Evolutionary conservation across 2,113 vertebrate species (phyloP), one percentile per base, ranked within the genome.

Genomic region (Lonchura striata): DNA sequence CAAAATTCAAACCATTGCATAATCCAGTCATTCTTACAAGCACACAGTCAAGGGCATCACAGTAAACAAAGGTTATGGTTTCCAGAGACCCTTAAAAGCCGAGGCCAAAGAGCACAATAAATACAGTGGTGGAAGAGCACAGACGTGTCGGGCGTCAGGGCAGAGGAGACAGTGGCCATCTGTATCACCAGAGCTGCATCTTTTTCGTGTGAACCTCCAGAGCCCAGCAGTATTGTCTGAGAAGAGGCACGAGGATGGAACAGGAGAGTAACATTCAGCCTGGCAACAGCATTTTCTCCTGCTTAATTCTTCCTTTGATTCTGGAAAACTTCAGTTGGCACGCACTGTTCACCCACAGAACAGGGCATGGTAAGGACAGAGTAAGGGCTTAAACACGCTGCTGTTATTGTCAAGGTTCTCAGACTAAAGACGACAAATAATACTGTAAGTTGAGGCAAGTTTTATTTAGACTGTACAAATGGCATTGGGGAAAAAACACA

Each of bases 391-490:
- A 25, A 56, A 63, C 15, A 15, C 70, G 65, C 76, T 79, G 88
- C 39, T 93, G 39, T 11, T 47, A 41, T 1, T 1, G 1, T 21
- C 35, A 24, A 66, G 85, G 75, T 63, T 92, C 39, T 64, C 90
- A 88, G 93, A 84, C 80, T 91, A 88, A 95, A 96, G 27, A 88
- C 83, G 42, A 97, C 97, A 90, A 94, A 82, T 47, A 44, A 78
- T 97, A 97, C 98, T 97, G 98, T 97, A 96, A 97, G 98, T 98
- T 97, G 98, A 98, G 98, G 97, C 98, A 98, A 97, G 98, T 98
- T 99, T 99, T 99, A 99, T 99, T 99, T 98, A 98, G 97, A 96
- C 97, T 94, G 96, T 97, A 98, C 97, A 98, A 97, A 98, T 84
- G 96, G 94, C 89, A 30, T 39, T 93, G 94, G 94, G 96, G 97